A percentile compares a stretch with the other conserved stretches of the same genome.
Evolutionary conservation across 2,888 invertebrate genomes (phyloP).

Genomic region (Podotricha telesiphe): DNA sequence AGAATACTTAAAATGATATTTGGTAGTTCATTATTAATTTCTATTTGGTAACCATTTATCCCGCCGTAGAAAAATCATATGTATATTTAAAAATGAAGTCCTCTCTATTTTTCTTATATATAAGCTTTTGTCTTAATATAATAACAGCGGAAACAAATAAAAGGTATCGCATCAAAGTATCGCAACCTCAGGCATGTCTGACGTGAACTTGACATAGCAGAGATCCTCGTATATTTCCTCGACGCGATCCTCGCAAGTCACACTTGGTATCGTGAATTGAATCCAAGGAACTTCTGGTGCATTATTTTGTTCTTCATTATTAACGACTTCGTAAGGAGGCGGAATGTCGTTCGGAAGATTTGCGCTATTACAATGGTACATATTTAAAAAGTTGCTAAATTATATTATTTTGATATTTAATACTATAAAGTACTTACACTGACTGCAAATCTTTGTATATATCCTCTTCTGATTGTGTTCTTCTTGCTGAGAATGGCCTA

Average conservation of each 20-base stretch:
- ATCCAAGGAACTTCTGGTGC: slow-evolving; percentile 84
- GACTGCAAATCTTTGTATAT: slow-evolving; percentile 92
- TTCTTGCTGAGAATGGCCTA: slow-evolving; percentile 92
- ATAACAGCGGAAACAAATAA: slow-evolving; percentile 19
- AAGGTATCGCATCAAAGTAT: slow-evolving; percentile 17
- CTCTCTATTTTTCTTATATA: not conserved
- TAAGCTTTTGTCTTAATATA: not conserved
- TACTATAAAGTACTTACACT: slow-evolving; percentile 85
- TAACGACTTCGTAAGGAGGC: slow-evolving; percentile 55
- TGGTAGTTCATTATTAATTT: slow-evolving; percentile 26
- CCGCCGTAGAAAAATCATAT: not conserved
- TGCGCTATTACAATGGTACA: slow-evolving; percentile 61
- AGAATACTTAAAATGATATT: not conserved
- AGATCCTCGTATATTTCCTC: slow-evolving; percentile 95
- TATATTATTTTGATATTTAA: not conserved
- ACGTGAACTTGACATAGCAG: slow-evolving; percentile 92
- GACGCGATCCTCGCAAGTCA: slow-evolving; percentile 85
- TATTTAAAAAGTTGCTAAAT: slow-evolving; percentile 15
- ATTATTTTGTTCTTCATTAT: slow-evolving; percentile 60
- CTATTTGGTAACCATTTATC: slow-evolving; percentile 4
- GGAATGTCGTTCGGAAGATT: slow-evolving; percentile 60
- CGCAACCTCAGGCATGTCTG: slow-evolving; percentile 87
- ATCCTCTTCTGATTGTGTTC: slow-evolving; percentile 91
- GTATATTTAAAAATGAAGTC: not conserved
- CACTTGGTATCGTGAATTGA: slow-evolving; percentile 86